Conservation (phyloP, 2,888 invertebrate species). For the Scaptomyza polygonia region DNA sequence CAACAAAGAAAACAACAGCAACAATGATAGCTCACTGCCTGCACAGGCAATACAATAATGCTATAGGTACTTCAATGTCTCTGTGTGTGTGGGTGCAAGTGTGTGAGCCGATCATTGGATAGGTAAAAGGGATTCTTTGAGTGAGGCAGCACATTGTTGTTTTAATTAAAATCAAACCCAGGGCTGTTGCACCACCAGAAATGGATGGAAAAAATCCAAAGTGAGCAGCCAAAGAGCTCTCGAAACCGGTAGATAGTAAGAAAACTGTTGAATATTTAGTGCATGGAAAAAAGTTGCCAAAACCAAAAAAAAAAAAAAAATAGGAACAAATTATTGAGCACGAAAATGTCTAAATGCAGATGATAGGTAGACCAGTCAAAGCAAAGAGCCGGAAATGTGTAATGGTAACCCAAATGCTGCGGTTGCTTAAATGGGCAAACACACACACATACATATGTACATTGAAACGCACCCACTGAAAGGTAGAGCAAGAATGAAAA, state of each 20-base stretch:
- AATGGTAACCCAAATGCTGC: constrained; percentile 54
- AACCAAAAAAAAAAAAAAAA: constrained; percentile 16
- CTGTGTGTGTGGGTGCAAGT: constrained; percentile 10
- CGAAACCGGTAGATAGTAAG: constrained; percentile 20
- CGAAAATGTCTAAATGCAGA: constrained; percentile 52
- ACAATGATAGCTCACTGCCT: constrained; percentile 18
- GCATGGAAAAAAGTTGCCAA: constrained; percentile 32
- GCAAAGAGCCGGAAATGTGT: too few relatives aligned
- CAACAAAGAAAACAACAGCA: constrained; percentile 42
- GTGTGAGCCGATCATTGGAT: constrained; percentile 22
- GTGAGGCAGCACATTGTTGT: constrained; percentile 65
- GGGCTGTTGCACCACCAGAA: constrained; percentile 46
- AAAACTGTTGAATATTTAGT: constrained; percentile 72
- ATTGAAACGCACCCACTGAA: background rate
- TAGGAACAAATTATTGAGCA: constrained; percentile 53
- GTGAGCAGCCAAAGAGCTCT: constrained; percentile 49
- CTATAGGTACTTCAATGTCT: constrained; percentile 3
- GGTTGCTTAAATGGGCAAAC: constrained; percentile 34
- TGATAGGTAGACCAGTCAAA: constrained; percentile 2
- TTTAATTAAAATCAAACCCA: constrained; percentile 76
- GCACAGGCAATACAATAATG: constrained; percentile 48
- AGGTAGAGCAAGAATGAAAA: background rate
- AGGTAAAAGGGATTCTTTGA: constrained; percentile 29
- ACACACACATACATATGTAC: background rate
- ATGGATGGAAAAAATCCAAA: constrained; percentile 32